Evolutionary conservation across 1,140 invertebrate genomes (phyloP), one percentile per base, ranked within the genome.

Genomic region (Temnothorax nylanderi): DNA sequence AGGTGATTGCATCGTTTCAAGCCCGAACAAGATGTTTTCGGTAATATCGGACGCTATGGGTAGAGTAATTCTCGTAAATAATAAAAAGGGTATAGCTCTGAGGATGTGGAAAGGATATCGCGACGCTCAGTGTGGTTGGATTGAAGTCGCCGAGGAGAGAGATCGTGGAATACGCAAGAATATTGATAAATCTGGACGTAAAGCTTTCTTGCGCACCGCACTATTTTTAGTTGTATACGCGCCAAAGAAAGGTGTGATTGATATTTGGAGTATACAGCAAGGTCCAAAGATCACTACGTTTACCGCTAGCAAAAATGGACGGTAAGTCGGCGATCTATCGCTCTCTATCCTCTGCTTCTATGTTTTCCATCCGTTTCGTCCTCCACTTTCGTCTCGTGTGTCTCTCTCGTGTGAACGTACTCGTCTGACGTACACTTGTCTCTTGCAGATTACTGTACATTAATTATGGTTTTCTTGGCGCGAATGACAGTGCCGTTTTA

Each of bases 71-170:
- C 95, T 99, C 3, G 93, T 99, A 18, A 98, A 99, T 95, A 97
- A 98, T 34, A 96, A 96, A 54, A 97, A 96, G 92, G 98, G 98
- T 10, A 96, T 98, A 76, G 97, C 97, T 26, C 93, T 99, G 26
- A 96, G 98, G 84, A 97, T 99, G 94, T 99, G 98, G 96, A 99
- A 99, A 96, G 99, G 98, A 11, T 99, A 99, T 93, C 96, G 99
- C 82, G 98, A 99, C 95, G 98, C 99, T 10, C 98, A 99, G 93
- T 98, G 98, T 95, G 97, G 97, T 8, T 99, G 99, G 97, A 95
- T 99, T 58, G 97, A 98, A 95, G 97, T 97, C 51, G 93, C 96
- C 8, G 97, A 98, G 92, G 97, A 97, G 88, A 96, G 96, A 54
- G 91, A 93, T 88, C 92, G 93, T 4, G 90, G 90, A 81, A 86